A percentile compares a stretch with the other conserved stretches of the same genome.
phyloP scores from a whole-genome alignment of 2,888 invertebrate species.

The Dorcus parallelipipedus region DNA sequence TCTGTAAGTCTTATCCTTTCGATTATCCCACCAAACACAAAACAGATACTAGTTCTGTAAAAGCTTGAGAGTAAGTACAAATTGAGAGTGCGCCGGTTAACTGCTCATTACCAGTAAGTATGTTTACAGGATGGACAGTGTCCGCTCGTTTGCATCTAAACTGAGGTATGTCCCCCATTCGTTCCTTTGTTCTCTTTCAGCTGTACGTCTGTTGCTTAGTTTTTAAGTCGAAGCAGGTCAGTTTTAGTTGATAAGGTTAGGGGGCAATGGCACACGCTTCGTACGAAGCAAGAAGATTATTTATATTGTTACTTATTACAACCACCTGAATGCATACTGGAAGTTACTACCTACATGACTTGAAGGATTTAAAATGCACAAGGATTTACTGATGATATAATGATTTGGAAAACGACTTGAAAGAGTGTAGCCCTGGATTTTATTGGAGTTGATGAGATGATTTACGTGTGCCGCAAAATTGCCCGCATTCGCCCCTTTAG shows the following conservation, averaged over 20 bases:
- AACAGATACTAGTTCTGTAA: conserved; percentile 10
- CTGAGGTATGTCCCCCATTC: conserved; percentile 18
- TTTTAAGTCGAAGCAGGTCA: conserved; percentile 17
- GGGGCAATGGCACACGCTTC: conserved; percentile 21
- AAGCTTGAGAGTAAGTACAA: conserved; percentile 12
- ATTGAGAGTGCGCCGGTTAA: background rate
- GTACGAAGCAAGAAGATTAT: no score
- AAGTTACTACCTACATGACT: no score
- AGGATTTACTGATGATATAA: no score
- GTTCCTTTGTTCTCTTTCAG: conserved; percentile 17
- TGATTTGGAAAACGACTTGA: no score
- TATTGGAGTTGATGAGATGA: no score
- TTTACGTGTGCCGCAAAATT: conserved; percentile 6
- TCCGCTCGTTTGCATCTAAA: conserved; percentile 8
- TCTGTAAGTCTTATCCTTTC: conserved; percentile 12
- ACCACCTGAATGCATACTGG: no score
- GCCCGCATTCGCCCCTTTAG: conserved; percentile 5
- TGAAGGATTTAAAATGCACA: no score
- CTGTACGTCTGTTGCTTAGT: conserved; percentile 13
- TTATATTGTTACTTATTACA: no score
- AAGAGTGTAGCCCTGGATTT: no score
- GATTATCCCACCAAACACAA: conserved; percentile 11
- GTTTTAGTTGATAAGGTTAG: conserved; percentile 18
- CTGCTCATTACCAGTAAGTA: conserved; percentile 8
- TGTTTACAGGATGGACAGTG: conserved; percentile 18